Evolutionary conservation across 1,140 invertebrate genomes (phyloP).

Genomic region (Hylaeus anthracinus): DNA sequence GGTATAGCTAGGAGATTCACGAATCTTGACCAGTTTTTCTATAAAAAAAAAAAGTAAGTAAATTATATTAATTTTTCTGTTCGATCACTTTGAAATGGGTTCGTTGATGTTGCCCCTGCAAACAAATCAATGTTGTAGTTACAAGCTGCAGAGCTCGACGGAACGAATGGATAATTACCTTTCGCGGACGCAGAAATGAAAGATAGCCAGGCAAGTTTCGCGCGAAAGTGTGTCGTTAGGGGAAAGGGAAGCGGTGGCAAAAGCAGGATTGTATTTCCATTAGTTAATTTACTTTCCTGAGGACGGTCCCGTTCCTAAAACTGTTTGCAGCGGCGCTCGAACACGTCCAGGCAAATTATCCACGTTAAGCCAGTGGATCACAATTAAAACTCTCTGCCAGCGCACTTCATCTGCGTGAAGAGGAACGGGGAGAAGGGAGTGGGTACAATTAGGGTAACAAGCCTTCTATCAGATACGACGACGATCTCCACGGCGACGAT

Average conservation of each 20-base stretch:
- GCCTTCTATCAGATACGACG: conserved; percentile 36
- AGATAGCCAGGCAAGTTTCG: conserved; percentile 17
- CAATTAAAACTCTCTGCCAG: conserved; percentile 61
- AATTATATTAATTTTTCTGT: no score
- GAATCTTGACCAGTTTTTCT: no score
- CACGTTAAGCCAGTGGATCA: conserved; percentile 54
- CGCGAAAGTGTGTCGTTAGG: conserved; percentile 22
- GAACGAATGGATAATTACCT: neutral
- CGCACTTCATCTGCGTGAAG: conserved; percentile 17
- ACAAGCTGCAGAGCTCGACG: neutral
- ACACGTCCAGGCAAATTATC: conserved; percentile 57
- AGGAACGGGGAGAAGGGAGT: neutral
- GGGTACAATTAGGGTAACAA: conserved; percentile 43
- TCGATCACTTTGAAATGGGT: no score
- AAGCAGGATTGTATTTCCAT: conserved; percentile 65
- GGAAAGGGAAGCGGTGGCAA: neutral
- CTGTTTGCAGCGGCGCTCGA: conserved; percentile 55
- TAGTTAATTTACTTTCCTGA: conserved; percentile 64
- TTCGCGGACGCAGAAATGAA: neutral
- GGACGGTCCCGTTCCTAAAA: conserved; percentile 41
- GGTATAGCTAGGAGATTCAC: no score
- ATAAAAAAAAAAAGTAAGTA: no score
- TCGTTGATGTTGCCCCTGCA: no score
- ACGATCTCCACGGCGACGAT: neutral
- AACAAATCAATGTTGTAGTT: neutral